Percentiles rank a stretch among this genome's conserved stretches.
These are phyloP conservation scores for Diadophis punctatus DNA, from an alignment of 2,113 vertebrate genomes.

Conservation along the genomic window DNA sequence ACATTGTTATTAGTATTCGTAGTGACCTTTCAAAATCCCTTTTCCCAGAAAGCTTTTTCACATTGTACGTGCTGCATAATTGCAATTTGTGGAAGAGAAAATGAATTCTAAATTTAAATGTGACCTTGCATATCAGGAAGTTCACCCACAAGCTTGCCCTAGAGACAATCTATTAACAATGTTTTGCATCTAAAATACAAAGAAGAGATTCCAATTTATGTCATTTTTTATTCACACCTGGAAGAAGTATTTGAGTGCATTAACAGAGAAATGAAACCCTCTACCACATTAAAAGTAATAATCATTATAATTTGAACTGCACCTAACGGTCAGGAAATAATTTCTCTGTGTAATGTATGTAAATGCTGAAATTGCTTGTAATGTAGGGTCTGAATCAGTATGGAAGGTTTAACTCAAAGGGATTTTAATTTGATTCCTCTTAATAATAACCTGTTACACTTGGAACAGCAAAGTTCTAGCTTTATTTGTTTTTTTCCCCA, in stretches of 20 bases:
- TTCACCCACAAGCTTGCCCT: neutral
- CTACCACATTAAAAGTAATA: neutral
- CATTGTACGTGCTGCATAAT: slow-evolving; percentile 16
- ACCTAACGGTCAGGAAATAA: neutral
- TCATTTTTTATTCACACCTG: neutral
- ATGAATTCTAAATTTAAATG: slow-evolving; percentile 19
- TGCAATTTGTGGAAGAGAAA: slow-evolving; percentile 18
- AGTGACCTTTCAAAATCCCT: slow-evolving; percentile 17
- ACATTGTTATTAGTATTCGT: slow-evolving; percentile 38
- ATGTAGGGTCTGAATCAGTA: neutral
- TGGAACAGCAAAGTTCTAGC: no score
- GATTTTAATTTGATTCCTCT: neutral
- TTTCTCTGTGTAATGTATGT: neutral
- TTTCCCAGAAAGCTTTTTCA: slow-evolving; percentile 24
- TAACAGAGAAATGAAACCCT: neutral
- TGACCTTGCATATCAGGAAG: slow-evolving; percentile 1
- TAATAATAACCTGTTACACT: neutral
- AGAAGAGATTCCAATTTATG: neutral
- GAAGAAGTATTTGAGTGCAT: neutral
- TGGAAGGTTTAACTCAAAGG: neutral
- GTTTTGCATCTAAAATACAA: slow-evolving; percentile 10
- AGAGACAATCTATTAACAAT: neutral
- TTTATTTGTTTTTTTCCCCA: neutral
- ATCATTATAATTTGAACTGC: neutral
- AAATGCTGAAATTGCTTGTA: slow-evolving; percentile 1